These are phyloP conservation scores for Diarsia dahlii DNA, from an alignment of 2,888 invertebrate genomes.

Conservation along the genomic window DNA sequence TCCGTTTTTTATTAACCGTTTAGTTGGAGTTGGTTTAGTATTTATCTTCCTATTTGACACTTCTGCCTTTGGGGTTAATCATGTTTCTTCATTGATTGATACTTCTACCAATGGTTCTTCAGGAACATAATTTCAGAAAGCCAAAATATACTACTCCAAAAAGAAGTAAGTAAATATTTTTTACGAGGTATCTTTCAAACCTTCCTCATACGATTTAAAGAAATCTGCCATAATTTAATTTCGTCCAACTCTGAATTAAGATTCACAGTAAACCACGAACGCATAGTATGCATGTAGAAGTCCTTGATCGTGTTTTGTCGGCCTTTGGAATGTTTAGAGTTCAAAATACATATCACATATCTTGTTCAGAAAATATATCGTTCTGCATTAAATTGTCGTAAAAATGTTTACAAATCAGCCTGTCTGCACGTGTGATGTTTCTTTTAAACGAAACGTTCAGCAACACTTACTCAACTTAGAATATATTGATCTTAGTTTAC, in stretches of 20 bases:
- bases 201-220: not conserved
- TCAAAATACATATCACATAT: slow-evolving; percentile 45
- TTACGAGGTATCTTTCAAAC: not conserved
- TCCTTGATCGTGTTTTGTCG: slow-evolving; percentile 61
- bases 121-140: not conserved
- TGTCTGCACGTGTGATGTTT: slow-evolving; percentile 45
- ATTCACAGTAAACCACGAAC: slow-evolving; percentile 28
- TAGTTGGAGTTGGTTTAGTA: not conserved
- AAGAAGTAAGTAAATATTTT: not conserved
- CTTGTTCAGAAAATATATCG: slow-evolving; percentile 46
- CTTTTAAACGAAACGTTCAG: slow-evolving; percentile 41
- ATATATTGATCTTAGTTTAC: slow-evolving; percentile 58
- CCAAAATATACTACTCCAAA: no score
- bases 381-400: slow-evolving; percentile 62
- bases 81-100: not conserved
- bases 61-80: not conserved
- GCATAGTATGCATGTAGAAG: slow-evolving; percentile 37
- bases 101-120: not conserved
- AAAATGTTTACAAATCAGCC: slow-evolving; percentile 60
- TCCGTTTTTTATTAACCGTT: not conserved
- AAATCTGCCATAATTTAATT: slow-evolving; percentile 16
- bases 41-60: not conserved
- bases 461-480: slow-evolving; percentile 52
- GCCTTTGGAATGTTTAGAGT: slow-evolving; percentile 53
- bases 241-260: slow-evolving; percentile 1